Evolutionary conservation across 2,113 vertebrate genomes (phyloP).

Genomic region (Nerophis lumbriciformis): DNA sequence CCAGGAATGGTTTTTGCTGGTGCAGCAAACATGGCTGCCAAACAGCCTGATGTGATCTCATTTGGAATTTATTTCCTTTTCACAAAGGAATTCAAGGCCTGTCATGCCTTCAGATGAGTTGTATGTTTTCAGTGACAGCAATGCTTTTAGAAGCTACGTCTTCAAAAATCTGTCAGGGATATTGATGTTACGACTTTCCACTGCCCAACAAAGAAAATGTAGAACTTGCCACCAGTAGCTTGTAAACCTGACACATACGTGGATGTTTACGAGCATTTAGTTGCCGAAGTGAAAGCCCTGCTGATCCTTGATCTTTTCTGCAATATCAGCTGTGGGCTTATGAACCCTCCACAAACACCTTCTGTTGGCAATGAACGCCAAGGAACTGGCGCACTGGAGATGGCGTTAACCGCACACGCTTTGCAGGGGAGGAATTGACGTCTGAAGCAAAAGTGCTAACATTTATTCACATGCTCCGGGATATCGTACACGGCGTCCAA

Average conservation of each 20-base stretch:
- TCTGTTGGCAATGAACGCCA: conserved; percentile 12
- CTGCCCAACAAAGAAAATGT: neutral
- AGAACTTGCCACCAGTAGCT: too few species aligned
- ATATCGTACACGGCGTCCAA: conserved; percentile 37
- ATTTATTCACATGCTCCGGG: conserved; percentile 21
- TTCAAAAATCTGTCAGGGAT: conserved; percentile 1
- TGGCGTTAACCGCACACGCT: neutral
- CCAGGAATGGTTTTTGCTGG: neutral
- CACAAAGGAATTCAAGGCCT: conserved; percentile 1
- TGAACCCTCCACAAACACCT: conserved; percentile 27
- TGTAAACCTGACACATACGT: conserved; percentile 3
- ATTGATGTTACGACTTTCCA: neutral
- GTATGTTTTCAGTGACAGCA: neutral
- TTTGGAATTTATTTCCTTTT: conserved; percentile 26
- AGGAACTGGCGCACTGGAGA: conserved; percentile 26
- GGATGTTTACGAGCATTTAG: conserved; percentile 3
- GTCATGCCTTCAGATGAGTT: conserved; percentile 1
- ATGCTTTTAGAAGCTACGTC: conserved; percentile 5
- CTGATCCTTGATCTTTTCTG: neutral
- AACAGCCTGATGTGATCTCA: conserved; percentile 19
- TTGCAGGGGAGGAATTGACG: conserved; percentile 23
- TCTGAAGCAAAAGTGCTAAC: conserved; percentile 10
- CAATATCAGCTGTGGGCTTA: neutral
- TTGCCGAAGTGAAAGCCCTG: conserved; percentile 1
- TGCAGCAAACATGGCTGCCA: conserved; percentile 15